A percentile compares a stretch with the other conserved stretches of the same genome.
These are phyloP conservation scores for Xestoiulus laeticollis DNA, from an alignment of 2,888 invertebrate genomes.

Conservation along the genomic window DNA sequence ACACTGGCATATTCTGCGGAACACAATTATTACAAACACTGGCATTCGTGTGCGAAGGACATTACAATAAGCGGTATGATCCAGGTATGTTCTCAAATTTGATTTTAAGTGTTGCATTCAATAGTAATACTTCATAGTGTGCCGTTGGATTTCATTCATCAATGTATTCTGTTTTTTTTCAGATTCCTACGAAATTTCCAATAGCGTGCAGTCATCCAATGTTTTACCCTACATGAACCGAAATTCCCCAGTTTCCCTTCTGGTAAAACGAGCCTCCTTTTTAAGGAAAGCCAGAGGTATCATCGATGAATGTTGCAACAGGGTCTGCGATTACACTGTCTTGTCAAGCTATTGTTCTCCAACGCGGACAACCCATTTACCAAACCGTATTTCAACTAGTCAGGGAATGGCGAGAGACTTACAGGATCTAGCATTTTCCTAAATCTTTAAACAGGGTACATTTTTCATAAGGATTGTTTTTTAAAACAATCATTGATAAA, in stretches of 20 bases:
- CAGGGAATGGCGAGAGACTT: background rate
- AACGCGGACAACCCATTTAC: background rate
- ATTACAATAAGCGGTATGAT: background rate
- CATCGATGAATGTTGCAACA: background rate
- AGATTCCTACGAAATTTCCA: background rate
- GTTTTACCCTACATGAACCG: background rate
- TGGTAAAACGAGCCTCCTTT: conserved; percentile 29
- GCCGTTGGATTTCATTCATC: background rate
- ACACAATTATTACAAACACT: background rate
- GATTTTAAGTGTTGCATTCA: background rate
- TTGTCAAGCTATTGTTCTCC: background rate
- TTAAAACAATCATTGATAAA: background rate
- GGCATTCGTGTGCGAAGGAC: background rate
- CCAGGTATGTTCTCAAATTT: background rate
- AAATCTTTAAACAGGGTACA: background rate
- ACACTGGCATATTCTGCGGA: background rate
- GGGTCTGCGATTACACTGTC: background rate
- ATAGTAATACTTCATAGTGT: too few relatives aligned
- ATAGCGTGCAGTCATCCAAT: background rate
- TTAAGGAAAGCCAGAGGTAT: background rate
- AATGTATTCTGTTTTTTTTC: background rate
- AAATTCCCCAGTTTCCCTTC: background rate
- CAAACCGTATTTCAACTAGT: background rate
- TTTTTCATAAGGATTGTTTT: background rate
- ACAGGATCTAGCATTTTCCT: conserved; percentile 21